Evolutionary conservation across 53 echinoderm and acorn worm species (phyloP).

Genomic region (Patiria pectinifera): DNA sequence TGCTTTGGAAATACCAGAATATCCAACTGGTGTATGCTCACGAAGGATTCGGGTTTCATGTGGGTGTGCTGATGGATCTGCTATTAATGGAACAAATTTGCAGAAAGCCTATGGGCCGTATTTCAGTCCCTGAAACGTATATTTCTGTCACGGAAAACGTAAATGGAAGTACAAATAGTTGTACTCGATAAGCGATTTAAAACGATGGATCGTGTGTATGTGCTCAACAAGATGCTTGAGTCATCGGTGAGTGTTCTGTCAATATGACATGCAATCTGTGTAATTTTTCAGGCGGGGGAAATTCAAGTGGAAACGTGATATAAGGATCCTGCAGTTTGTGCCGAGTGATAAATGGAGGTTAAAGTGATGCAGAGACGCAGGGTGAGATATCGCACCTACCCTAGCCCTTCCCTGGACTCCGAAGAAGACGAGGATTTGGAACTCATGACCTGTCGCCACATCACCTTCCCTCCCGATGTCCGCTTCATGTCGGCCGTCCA

Average conservation of each 20-base stretch:
- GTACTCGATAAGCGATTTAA: background rate
- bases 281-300: background rate
- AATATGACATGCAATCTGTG: background rate
- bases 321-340: background rate
- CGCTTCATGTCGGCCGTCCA: slow-evolving; percentile 90
- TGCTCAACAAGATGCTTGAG: background rate
- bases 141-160: background rate
- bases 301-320: background rate
- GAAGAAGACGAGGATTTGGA: slow-evolving; percentile 24
- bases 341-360: background rate
- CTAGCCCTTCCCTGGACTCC: slow-evolving; percentile 24
- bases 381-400: slow-evolving; percentile 55
- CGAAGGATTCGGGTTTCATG: background rate
- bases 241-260: background rate
- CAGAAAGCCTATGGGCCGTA: background rate
- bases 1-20: background rate
- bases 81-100: background rate
- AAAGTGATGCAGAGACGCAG: slow-evolving; percentile 37
- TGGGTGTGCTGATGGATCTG: background rate
- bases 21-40: background rate
- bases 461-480: slow-evolving; percentile 87
- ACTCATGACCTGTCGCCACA: slow-evolving; percentile 65
- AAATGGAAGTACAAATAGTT: background rate
- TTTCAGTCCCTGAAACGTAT: background rate
- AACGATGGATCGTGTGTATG: background rate